Evolutionary conservation across 2,113 vertebrate species (phyloP), one percentile per base, ranked within the genome.

Genomic region (Ornithorhynchus anatinus): DNA sequence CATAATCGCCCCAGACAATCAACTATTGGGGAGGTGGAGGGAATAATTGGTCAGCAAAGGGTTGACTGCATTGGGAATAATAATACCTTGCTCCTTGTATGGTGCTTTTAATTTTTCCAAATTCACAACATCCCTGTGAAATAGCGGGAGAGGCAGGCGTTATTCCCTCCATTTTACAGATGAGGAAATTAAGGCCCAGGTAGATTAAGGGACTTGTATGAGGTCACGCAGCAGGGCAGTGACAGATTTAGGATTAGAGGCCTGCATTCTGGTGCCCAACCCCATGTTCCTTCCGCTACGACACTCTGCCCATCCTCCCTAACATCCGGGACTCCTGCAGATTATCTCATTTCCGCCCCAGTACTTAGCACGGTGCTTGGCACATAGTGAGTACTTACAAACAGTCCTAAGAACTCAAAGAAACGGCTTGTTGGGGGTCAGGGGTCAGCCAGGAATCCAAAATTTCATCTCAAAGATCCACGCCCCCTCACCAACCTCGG

Each of bases 1-100:
- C 97, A 0, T 99, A 99, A 75, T 99, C 98, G 8, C 97, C 98
- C 98, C 98, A 99, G 53, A 99, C 96, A 5, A 99, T 99, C 80
- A 99, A 96, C 98, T 99, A 72, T 6, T 22, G 44, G 20, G 50
- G 15, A 75, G 37, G 72, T 61, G 50, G 0, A 22, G 22, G 38
- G 0, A 5, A 48, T 1, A 39, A 32, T 6, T 47, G 35, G 19
- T 25, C 25, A n/a, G 58, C 59, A 27, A 27, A 29, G 25, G 10
- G 10, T 54, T 60, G 59, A 66, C 31, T 29, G 25, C 47, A 29
- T 17, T 29, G 47, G 47, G 31, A 50, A 50, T 29, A 29, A 5
- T 50, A 14, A n/a, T 23, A 25, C 35, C 10, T 2, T 1, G 13
- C 10, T 25, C 27, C 38, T 9, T 2, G n/a, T 57, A 32, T 25